Evolutionary conservation across 2,888 invertebrate genomes (phyloP).

Genomic region (Lepidocyrtoides sp.): DNA sequence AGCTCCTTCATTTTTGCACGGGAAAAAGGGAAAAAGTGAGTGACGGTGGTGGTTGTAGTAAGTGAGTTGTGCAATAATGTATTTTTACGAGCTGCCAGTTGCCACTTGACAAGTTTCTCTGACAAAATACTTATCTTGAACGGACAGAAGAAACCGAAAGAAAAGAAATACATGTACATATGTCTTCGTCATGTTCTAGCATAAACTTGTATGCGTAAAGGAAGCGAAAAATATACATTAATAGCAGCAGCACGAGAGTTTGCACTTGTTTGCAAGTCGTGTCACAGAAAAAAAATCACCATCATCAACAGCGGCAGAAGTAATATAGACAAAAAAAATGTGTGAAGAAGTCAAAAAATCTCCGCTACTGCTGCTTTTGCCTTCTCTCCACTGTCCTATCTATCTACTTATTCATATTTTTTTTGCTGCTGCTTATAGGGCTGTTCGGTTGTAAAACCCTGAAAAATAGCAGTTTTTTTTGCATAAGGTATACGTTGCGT

Average conservation of each 20-base stretch:
- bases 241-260: constrained; percentile 17
- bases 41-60: constrained; percentile 16
- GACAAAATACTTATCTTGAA: constrained; percentile 62
- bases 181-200: too few relatives aligned
- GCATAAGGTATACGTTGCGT: too few relatives aligned
- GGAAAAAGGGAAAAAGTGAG: constrained; percentile 14
- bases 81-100: constrained; percentile 80
- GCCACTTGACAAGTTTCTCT: constrained; percentile 78
- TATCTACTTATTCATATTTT: constrained; percentile 37
- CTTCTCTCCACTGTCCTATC: neutral
- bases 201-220: neutral
- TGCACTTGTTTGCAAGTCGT: constrained; percentile 48
- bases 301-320: neutral
- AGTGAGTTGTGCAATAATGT: constrained; percentile 79
- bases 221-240: neutral
- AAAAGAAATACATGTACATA: neutral
- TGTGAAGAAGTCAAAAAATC: constrained; percentile 49
- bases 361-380: neutral
- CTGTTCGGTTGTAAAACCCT: constrained; percentile 45
- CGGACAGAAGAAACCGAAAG: constrained; percentile 52
- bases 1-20: constrained; percentile 17
- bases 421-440: neutral
- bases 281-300: constrained; percentile 39
- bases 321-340: constrained; percentile 10
- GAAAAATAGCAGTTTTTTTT: neutral